A percentile compares a stretch with the other conserved stretches of the same genome.
phyloP scores from a whole-genome alignment of 1,140 invertebrate species.

The Eupeodes corollae region DNA sequence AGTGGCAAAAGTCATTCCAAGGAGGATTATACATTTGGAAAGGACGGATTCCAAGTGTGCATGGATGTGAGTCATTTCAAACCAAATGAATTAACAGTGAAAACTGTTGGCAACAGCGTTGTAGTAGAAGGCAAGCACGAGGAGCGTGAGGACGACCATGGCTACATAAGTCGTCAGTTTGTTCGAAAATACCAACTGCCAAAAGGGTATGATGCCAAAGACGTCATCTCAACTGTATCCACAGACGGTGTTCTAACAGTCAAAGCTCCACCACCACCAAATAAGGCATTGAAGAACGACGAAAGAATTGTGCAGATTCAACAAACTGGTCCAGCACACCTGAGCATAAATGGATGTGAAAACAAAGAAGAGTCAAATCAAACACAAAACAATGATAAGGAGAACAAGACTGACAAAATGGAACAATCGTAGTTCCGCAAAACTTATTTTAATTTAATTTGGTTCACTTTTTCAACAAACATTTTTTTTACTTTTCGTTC shows the following conservation, averaged over 20 bases:
- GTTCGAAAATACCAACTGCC: constrained; percentile 56
- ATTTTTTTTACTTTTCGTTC: no score
- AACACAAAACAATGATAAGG: constrained; percentile 19
- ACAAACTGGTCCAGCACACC: constrained; percentile 37
- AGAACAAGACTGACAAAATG: constrained; percentile 20
- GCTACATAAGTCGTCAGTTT: constrained; percentile 61
- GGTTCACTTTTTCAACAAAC: no score
- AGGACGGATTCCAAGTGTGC: constrained; percentile 54
- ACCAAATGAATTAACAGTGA: constrained; percentile 72
- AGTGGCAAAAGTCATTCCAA: background rate
- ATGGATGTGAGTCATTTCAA: constrained; percentile 77
- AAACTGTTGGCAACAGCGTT: constrained; percentile 58
- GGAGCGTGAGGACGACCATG: constrained; percentile 62
- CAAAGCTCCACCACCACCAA: constrained; percentile 42
- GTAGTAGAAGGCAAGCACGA: constrained; percentile 64
- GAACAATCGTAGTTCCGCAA: constrained; percentile 8
- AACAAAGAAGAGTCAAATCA: constrained; percentile 1
- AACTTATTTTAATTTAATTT: no score
- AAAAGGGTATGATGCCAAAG: constrained; percentile 50
- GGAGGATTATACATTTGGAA: constrained; percentile 28
- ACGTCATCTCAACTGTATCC: constrained; percentile 54
- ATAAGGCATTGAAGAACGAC: constrained; percentile 33
- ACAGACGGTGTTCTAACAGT: constrained; percentile 63
- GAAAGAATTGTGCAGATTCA: constrained; percentile 38
- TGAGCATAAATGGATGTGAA: constrained; percentile 29